phyloP scores from a whole-genome alignment of 2,113 vertebrate genomes.

The Corythaeola cristata region DNA sequence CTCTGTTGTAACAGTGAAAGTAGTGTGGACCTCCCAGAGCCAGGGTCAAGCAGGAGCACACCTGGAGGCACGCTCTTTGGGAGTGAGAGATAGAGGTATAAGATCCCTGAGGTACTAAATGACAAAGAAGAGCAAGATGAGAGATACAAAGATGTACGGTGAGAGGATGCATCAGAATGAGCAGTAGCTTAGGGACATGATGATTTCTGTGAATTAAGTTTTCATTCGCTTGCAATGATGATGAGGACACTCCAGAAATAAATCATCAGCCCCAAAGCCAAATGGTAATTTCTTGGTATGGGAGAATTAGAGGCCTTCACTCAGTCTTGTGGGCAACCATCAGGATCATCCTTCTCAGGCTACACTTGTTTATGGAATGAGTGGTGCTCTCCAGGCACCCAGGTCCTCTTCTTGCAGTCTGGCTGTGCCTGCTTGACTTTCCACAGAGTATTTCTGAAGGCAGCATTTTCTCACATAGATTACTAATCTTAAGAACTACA shows the following conservation, averaged over 20 bases:
- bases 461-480: not conserved
- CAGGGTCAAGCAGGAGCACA: not conserved
- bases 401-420: not conserved
- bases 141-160: not conserved
- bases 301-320: not conserved
- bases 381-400: not conserved
- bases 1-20: not conserved
- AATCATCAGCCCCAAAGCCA: not conserved
- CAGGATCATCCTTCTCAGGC: not conserved
- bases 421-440: not conserved
- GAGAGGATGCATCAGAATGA: not conserved
- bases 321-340: not conserved
- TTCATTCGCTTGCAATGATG: not conserved
- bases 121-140: not conserved
- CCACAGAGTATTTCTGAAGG: not conserved
- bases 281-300: not conserved
- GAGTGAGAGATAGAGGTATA: not conserved
- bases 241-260: not conserved
- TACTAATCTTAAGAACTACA: not conserved
- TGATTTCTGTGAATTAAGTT: not conserved
- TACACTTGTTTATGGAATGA: not conserved
- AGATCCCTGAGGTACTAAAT: not conserved
- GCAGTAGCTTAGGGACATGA: not conserved
- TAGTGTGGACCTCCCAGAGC: not conserved
- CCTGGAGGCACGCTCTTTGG: accelerated